phyloP scores from a whole-genome alignment of 2,113 vertebrate species.

The Myotis brandtii region DNA sequence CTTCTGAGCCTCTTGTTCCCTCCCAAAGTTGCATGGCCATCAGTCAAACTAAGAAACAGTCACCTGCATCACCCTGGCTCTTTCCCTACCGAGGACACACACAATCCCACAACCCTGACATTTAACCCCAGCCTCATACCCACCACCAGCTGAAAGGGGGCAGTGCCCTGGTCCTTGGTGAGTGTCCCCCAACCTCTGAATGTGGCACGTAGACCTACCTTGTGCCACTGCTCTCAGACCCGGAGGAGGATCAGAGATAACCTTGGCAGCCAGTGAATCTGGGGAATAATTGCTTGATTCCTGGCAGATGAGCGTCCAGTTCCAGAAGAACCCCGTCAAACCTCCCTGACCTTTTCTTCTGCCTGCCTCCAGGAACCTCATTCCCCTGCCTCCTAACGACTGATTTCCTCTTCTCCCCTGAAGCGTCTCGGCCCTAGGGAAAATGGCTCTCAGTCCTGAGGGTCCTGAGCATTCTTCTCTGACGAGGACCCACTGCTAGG shows the following conservation, averaged over 20 bases:
- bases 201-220: background rate
- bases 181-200: background rate
- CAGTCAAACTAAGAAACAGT: background rate
- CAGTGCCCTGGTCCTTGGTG: background rate
- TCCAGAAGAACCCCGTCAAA: background rate
- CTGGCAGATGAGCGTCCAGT: background rate
- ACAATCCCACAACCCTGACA: background rate
- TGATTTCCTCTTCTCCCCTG: background rate
- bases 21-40: background rate
- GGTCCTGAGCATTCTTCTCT: background rate
- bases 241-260: background rate
- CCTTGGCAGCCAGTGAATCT: background rate
- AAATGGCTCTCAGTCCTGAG: background rate
- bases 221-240: background rate
- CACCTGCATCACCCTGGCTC: background rate
- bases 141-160: background rate
- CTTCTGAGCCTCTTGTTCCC: background rate
- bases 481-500: background rate
- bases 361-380: background rate
- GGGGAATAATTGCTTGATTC: background rate
- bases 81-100: background rate
- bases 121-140: background rate
- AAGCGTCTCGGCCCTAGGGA: background rate
- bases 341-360: background rate
- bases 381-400: background rate